These are phyloP conservation scores for Martes flavigula DNA, from an alignment of 2,797 vertebrate species.

Conservation along the genomic window DNA sequence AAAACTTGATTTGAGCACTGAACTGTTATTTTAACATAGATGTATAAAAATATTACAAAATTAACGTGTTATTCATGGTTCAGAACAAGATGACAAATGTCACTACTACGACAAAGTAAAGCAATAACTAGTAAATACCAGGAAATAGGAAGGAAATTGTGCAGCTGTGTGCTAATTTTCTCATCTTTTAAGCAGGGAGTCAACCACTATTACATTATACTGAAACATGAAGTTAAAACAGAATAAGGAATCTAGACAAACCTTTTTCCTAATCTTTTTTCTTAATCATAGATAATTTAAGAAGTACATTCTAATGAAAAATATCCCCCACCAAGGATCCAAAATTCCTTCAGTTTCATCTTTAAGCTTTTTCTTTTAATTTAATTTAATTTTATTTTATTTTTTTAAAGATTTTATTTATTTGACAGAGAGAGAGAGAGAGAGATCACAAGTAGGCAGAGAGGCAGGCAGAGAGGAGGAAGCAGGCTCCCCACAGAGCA, in stretches of 20 bases:
- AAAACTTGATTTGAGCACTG: neutral
- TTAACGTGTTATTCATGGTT: neutral
- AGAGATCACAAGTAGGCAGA: too few relatives aligned
- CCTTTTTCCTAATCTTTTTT: neutral
- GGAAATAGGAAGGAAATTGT: neutral
- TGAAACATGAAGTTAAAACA: neutral
- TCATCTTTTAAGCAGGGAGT: neutral
- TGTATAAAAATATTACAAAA: slow-evolving; percentile 21
- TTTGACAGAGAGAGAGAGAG: too few relatives aligned
- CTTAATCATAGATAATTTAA: neutral
- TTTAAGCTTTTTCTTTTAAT: neutral
- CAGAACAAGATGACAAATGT: slow-evolving; percentile 31
- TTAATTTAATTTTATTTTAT: too few relatives aligned
- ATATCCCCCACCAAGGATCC: neutral
- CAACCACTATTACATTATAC: neutral
- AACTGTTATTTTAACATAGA: neutral
- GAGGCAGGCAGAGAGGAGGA: too few relatives aligned
- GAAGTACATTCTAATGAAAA: neutral
- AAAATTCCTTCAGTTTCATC: slow-evolving; percentile 25
- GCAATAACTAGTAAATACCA: neutral
- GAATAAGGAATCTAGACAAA: neutral
- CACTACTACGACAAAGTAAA: slow-evolving; percentile 19
- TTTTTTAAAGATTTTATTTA: too few relatives aligned
- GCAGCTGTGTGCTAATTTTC: neutral
- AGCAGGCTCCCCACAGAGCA: too few relatives aligned